Conservation (phyloP, 2,888 invertebrate species). For the Ypsolopha scabrella region DNA sequence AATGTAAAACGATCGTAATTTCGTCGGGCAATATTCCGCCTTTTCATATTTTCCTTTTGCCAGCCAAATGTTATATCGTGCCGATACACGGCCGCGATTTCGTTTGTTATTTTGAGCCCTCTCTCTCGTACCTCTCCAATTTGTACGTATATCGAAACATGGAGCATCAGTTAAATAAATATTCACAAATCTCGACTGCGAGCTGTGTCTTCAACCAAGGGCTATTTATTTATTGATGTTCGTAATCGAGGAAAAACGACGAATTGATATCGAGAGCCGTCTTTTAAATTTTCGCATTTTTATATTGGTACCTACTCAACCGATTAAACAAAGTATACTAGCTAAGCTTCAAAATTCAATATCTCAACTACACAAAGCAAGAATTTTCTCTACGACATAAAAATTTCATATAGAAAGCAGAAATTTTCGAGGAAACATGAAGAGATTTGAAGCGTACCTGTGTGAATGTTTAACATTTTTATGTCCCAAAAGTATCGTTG, state of each 20-base stretch:
- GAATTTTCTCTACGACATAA: too few relatives aligned
- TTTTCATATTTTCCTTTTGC: conserved; percentile 65
- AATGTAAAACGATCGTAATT: conserved; percentile 68
- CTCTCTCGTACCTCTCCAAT: conserved; percentile 38
- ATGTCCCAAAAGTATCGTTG: conserved; percentile 10
- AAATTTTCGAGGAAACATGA: background rate
- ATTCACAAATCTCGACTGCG: conserved; percentile 20
- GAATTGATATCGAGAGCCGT: background rate
- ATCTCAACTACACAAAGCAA: too few relatives aligned
- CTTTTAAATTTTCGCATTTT: background rate
- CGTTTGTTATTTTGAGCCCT: conserved; percentile 62
- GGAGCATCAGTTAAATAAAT: conserved; percentile 52
- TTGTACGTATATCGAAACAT: conserved; percentile 48
- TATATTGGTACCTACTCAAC: background rate
- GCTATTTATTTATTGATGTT: background rate
- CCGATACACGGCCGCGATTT: conserved; percentile 60
- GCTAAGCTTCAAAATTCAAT: too few relatives aligned
- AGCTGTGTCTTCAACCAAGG: conserved; percentile 4
- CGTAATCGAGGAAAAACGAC: too few relatives aligned
- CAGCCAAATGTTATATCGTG: conserved; percentile 54
- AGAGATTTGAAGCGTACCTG: background rate
- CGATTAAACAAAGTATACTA: too few relatives aligned
- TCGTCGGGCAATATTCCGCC: conserved; percentile 63
- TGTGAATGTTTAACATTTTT: background rate
- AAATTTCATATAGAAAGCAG: background rate